A percentile compares a stretch with the other conserved stretches of the same genome.
Evolutionary conservation across 2,797 vertebrate genomes (phyloP).

Genomic region (Meda fulgida): DNA sequence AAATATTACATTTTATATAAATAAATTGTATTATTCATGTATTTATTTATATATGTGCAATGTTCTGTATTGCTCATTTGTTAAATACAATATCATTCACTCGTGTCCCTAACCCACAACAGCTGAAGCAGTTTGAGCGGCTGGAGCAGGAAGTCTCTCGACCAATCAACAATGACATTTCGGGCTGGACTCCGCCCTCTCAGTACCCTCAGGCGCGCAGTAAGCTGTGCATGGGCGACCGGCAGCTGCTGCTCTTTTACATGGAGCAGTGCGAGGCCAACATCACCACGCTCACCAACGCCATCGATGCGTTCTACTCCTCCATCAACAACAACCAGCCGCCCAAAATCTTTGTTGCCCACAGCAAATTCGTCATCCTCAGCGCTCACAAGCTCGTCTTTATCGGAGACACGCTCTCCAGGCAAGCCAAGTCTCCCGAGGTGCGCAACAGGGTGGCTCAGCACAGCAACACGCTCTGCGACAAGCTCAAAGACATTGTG

Average conservation of each 20-base stretch:
- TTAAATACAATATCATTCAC: neutral
- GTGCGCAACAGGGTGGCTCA: constrained; percentile 89
- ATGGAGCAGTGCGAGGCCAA: constrained; percentile 95
- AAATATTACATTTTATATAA: neutral
- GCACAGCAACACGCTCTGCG: constrained; percentile 93
- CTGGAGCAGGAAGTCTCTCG: constrained; percentile 93
- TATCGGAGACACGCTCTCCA: constrained; percentile 94
- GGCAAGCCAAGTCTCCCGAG: constrained; percentile 90
- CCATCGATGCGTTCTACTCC: constrained; percentile 92
- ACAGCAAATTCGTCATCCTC: constrained; percentile 98
- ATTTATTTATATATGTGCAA: neutral
- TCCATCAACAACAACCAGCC: constrained; percentile 92
- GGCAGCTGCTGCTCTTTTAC: constrained; percentile 96
- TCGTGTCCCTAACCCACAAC: neutral
- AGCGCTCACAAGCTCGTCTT: constrained; percentile 97
- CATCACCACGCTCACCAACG: constrained; percentile 90
- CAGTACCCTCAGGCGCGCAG: constrained; percentile 75
- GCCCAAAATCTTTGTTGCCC: constrained; percentile 94
- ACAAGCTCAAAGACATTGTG: constrained; percentile 95
- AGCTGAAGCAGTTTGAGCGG: constrained; percentile 96
- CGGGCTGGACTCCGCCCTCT: constrained; percentile 86
- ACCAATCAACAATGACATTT: constrained; percentile 93
- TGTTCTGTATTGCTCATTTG: neutral
- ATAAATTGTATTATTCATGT: neutral
- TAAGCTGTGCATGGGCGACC: constrained; percentile 85